Conservation (phyloP, 30 jellyfish, hydroid and myxozoan genomes). For the Cassiopea xamachana region DNA sequence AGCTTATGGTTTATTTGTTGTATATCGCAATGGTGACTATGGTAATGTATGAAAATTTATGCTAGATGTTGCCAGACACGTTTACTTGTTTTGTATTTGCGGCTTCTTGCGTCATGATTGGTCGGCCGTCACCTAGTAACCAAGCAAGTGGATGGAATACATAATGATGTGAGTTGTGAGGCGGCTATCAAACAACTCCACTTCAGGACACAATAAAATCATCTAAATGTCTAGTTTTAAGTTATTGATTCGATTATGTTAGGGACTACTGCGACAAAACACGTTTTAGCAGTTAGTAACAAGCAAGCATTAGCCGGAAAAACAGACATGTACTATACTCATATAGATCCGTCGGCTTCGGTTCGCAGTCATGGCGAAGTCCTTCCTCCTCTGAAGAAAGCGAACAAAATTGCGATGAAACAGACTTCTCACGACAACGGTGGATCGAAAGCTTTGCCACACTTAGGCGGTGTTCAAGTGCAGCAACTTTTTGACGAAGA, state of each 20-base stretch:
- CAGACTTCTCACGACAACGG: conserved; percentile 77
- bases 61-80: conserved; percentile 67
- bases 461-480: conserved; percentile 89
- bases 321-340: conserved; percentile 78
- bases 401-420: conserved; percentile 80
- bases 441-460: conserved; percentile 85
- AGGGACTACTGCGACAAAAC: conserved; percentile 81
- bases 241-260: conserved; percentile 72
- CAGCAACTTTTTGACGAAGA: conserved; percentile 92
- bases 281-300: conserved; percentile 72
- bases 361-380: conserved; percentile 95
- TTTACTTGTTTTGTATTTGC: conserved; percentile 68
- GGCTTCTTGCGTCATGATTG: conserved; percentile 86
- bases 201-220: conserved; percentile 12
- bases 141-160: conserved; percentile 73
- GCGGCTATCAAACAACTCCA: conserved; percentile 67
- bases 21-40: neutral
- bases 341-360: conserved; percentile 69
- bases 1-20: conserved; percentile 2
- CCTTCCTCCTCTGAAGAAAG: conserved; percentile 90
- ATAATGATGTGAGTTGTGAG: conserved; percentile 38
- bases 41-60: conserved; percentile 45
- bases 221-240: conserved; percentile 28
- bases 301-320: conserved; percentile 68
- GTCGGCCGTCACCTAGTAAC: conserved; percentile 87